Evolutionary conservation across 2,113 vertebrate genomes (phyloP).

Genomic region (Alouatta palliata): DNA sequence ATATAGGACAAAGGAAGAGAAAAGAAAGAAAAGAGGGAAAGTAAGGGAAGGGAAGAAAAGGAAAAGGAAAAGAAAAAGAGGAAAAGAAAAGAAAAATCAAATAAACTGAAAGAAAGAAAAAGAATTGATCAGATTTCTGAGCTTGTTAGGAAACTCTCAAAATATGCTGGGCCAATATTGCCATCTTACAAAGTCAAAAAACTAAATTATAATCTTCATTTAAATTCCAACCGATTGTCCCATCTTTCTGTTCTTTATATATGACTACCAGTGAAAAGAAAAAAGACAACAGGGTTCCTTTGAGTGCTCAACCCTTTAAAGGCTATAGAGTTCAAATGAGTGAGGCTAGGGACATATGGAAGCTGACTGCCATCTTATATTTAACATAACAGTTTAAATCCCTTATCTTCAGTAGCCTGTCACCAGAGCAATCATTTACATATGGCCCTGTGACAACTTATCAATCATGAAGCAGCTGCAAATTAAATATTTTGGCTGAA

Average conservation of each 20-base stretch:
- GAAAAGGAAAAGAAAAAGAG: neutral
- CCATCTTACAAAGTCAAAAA: neutral
- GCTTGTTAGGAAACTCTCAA: neutral
- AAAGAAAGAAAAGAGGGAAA: too few relatives aligned
- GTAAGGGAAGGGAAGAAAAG: neutral
- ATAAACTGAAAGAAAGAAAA: neutral
- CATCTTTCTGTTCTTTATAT: neutral
- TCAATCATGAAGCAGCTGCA: conserved; percentile 67
- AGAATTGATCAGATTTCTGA: neutral
- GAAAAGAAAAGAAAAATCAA: neutral
- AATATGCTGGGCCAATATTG: neutral
- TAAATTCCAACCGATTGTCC: neutral
- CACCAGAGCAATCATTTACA: conserved; percentile 61
- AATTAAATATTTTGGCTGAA: conserved; percentile 78
- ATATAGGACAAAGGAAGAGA: neutral
- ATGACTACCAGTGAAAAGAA: neutral
- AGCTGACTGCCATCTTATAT: neutral
- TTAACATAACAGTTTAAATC: neutral
- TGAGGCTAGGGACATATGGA: neutral
- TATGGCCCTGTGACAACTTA: conserved; percentile 68
- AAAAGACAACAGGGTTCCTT: neutral
- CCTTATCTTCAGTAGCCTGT: conserved; percentile 41
- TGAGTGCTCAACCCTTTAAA: neutral
- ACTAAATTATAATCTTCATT: neutral
- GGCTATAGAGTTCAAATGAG: neutral